Conservation (phyloP, 35 echinoderm and acorn worm species). For the Diadema setosum region DNA sequence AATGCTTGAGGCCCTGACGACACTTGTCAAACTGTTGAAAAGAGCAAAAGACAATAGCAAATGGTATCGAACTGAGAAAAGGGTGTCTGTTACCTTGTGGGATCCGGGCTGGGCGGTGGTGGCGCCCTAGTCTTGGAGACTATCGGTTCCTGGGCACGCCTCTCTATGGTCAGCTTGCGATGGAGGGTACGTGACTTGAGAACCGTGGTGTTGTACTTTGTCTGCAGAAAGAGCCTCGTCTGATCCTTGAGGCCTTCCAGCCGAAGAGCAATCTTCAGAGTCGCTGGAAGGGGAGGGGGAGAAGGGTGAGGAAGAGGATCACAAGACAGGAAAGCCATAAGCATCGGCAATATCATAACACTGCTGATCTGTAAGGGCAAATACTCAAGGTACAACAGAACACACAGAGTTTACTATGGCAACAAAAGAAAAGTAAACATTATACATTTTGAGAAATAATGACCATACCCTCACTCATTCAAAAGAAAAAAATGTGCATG, state of each 20-base stretch:
- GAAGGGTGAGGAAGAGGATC: neutral
- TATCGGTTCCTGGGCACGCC: neutral
- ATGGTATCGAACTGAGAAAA: too few relatives aligned
- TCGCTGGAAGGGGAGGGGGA: slow-evolving; percentile 8
- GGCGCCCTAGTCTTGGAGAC: neutral
- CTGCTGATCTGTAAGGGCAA: too few relatives aligned
- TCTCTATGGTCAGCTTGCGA: neutral
- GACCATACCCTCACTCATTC: too few relatives aligned
- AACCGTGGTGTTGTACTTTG: slow-evolving; percentile 44
- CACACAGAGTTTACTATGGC: too few relatives aligned
- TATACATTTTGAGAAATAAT: too few relatives aligned
- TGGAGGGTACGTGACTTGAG: slow-evolving; percentile 43
- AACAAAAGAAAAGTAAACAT: too few relatives aligned
- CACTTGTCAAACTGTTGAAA: neutral
- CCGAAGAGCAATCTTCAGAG: slow-evolving; percentile 24
- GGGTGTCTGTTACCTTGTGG: neutral
- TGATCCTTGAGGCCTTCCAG: neutral
- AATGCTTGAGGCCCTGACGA: neutral
- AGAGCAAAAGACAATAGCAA: neutral
- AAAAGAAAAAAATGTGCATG: too few relatives aligned
- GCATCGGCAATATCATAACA: too few relatives aligned
- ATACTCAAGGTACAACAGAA: too few relatives aligned
- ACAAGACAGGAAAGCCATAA: too few relatives aligned
- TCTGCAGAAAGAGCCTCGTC: slow-evolving; percentile 31
- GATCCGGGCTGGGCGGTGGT: neutral